These are phyloP conservation scores for Potamarius usumacintae DNA, from an alignment of 2,113 vertebrate genomes.

Conservation along the genomic window DNA sequence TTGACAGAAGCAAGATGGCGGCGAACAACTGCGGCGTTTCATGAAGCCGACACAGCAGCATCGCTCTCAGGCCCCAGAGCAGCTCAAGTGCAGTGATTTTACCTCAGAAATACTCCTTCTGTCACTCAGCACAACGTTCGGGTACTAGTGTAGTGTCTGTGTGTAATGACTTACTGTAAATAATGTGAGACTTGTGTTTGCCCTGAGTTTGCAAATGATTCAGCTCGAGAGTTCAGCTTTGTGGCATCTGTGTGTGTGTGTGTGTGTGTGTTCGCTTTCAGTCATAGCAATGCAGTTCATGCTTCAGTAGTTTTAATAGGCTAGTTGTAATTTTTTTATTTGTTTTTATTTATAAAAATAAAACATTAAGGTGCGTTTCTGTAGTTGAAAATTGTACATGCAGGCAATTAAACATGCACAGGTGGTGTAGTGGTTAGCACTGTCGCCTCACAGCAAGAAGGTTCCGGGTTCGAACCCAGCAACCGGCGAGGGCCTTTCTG, in stretches of 20 bases:
- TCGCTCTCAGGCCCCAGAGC: conserved; percentile 2
- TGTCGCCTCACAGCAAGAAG: too few species aligned
- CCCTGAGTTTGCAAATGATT: neutral
- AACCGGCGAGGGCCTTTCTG: too few species aligned
- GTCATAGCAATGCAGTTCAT: neutral
- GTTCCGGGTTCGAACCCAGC: too few species aligned
- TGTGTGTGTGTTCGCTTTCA: neutral
- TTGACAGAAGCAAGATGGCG: conserved; percentile 75
- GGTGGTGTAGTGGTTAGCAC: too few species aligned
- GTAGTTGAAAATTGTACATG: too few species aligned
- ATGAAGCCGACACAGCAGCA: conserved; percentile 9
- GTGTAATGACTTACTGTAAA: neutral
- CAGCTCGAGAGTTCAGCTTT: neutral
- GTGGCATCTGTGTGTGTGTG: neutral
- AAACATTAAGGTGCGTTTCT: neutral
- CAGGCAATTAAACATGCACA: too few species aligned
- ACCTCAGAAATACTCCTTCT: neutral
- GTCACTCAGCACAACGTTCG: neutral
- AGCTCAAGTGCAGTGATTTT: neutral
- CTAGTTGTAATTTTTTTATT: neutral
- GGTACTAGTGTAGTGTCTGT: neutral
- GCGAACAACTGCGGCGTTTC: conserved; percentile 53
- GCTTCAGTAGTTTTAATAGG: neutral
- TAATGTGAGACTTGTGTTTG: neutral
- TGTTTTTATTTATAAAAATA: neutral